Percentiles rank a stretch among this genome's conserved stretches.
Conservation (phyloP, 2,888 invertebrate species). For the Neria commutata region DNA sequence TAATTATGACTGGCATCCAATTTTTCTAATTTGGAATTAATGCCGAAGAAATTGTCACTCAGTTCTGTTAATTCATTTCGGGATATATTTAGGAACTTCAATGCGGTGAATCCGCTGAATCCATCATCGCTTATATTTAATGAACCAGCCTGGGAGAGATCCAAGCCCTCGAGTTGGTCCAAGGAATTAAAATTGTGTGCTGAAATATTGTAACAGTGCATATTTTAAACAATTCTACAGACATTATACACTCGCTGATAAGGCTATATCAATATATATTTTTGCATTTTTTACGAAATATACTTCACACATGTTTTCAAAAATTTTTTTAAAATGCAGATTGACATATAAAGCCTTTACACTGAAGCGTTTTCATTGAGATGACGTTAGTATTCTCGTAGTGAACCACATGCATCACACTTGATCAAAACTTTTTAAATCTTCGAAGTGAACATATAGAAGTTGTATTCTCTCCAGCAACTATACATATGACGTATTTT, state of each 20-base stretch:
- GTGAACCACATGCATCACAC: too few relatives aligned
- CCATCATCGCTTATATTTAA: conserved; percentile 40
- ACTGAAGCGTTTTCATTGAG: too few relatives aligned
- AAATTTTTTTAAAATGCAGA: neutral
- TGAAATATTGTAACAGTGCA: conserved; percentile 10
- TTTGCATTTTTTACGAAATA: neutral
- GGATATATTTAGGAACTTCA: conserved; percentile 51
- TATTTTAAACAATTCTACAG: too few relatives aligned
- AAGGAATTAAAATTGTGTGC: conserved; percentile 30
- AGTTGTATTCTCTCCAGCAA: too few relatives aligned
- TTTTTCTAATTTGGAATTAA: conserved; percentile 35
- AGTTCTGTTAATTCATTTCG: conserved; percentile 39
- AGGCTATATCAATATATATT: neutral
- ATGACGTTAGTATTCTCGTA: too few relatives aligned
- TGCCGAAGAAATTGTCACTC: conserved; percentile 37
- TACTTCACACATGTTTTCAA: neutral
- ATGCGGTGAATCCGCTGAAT: conserved; percentile 41
- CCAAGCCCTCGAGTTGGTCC: conserved; percentile 34
- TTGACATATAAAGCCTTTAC: neutral
- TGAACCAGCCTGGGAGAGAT: conserved; percentile 45
- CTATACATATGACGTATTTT: too few relatives aligned
- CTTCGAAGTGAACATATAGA: too few relatives aligned
- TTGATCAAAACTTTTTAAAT: too few relatives aligned
- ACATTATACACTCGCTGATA: too few relatives aligned
- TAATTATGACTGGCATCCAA: conserved; percentile 55